Conservation (phyloP, 1,140 invertebrate genomes). For the Zaprionus camerounensis region DNA sequence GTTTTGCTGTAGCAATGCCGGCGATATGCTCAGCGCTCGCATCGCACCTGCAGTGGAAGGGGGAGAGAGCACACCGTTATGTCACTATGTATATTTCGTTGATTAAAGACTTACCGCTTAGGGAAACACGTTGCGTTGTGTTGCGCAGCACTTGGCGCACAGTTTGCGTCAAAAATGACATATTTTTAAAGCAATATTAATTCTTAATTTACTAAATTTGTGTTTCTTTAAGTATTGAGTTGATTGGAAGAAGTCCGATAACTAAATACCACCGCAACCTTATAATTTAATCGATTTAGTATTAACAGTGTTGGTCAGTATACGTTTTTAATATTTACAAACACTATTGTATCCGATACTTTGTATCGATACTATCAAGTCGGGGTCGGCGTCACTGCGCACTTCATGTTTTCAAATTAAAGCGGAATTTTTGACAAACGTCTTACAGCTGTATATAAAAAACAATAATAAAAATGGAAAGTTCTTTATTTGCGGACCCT, state of each 20-base stretch:
- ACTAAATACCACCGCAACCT: constrained; percentile 4
- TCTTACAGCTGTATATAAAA: not conserved
- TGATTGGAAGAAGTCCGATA: constrained; percentile 11
- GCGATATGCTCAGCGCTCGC: constrained; percentile 65
- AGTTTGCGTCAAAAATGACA: constrained; percentile 61
- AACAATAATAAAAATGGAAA: constrained; percentile 31
- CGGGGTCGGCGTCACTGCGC: constrained; percentile 28
- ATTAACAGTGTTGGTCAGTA: not conserved
- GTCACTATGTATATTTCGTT: constrained; percentile 43
- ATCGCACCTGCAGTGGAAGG: constrained; percentile 52
- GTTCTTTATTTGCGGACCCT: constrained; percentile 85
- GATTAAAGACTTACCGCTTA: constrained; percentile 34
- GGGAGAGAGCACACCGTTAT: constrained; percentile 48
- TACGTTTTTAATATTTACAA: not conserved
- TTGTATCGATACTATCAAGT: constrained; percentile 16
- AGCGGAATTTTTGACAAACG: constrained; percentile 35
- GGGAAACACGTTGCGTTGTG: constrained; percentile 28
- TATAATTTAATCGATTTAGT: constrained; percentile 8
- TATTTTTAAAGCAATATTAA: constrained; percentile 17
- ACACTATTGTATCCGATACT: not conserved
- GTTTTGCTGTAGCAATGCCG: constrained; percentile 62
- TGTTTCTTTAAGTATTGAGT: not conserved
- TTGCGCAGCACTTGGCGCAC: constrained; percentile 61
- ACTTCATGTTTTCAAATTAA: constrained; percentile 35
- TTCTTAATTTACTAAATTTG: constrained; percentile 8